Conservation (phyloP, 2,888 invertebrate species). For the Hypena proboscidalis region DNA sequence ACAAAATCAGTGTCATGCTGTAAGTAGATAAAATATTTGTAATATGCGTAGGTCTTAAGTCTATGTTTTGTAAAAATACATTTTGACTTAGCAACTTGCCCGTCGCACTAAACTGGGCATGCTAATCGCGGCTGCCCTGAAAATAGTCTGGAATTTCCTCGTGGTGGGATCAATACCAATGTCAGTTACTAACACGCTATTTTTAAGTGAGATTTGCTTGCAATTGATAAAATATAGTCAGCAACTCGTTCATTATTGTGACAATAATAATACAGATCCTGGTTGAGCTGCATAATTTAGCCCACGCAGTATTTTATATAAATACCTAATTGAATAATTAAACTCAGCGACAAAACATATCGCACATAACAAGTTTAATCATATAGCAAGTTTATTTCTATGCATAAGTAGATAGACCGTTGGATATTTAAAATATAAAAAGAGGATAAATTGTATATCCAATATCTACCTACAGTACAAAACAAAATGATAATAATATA, state of each 20-base stretch:
- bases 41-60: slow-evolving; percentile 24
- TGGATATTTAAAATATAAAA: too few relatives aligned
- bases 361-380: too few relatives aligned
- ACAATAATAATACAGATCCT: too few relatives aligned
- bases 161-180: slow-evolving; percentile 53
- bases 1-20: slow-evolving; percentile 51
- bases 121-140: slow-evolving; percentile 68
- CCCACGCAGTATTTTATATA: too few relatives aligned
- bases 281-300: too few relatives aligned
- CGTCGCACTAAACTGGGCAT: slow-evolving; percentile 52
- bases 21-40: slow-evolving; percentile 24
- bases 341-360: too few relatives aligned
- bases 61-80: slow-evolving; percentile 38
- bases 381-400: too few relatives aligned
- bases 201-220: slow-evolving; percentile 34
- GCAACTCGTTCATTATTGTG: not conserved
- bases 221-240: slow-evolving; percentile 5
- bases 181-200: slow-evolving; percentile 46
- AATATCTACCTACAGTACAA: too few relatives aligned
- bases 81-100: slow-evolving; percentile 44
- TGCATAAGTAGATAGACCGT: too few relatives aligned
- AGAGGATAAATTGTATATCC: too few relatives aligned
- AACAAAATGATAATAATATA: too few relatives aligned
- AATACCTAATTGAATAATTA: too few relatives aligned
- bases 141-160: slow-evolving; percentile 73